Conservation (phyloP, 2,113 vertebrate species). For the Corvus hawaiiensis region DNA sequence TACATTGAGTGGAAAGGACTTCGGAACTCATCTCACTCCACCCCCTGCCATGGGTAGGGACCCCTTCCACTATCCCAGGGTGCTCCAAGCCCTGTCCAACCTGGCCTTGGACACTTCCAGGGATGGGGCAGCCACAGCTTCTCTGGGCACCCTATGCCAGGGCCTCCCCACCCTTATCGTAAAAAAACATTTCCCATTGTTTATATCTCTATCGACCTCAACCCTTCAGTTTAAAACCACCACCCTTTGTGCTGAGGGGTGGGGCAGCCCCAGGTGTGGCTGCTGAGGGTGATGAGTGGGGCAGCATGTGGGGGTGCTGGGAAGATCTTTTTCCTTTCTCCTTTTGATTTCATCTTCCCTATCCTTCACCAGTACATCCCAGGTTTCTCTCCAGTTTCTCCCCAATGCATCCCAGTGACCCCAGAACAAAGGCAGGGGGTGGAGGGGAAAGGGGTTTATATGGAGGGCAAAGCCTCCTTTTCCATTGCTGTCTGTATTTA, state of each 20-base stretch:
- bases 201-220: neutral
- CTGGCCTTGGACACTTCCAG: neutral
- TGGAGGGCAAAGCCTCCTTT: neutral
- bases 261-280: neutral
- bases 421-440: neutral
- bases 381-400: neutral
- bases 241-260: neutral
- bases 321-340: neutral
- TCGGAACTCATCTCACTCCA: neutral
- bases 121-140: neutral
- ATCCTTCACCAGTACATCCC: neutral
- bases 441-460: neutral
- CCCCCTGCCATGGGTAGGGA: too few relatives aligned
- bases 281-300: neutral
- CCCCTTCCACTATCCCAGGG: neutral
- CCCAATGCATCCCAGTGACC: neutral
- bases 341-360: neutral
- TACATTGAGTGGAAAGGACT: neutral
- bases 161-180: accelerated
- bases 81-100: neutral
- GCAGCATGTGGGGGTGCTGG: neutral
- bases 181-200: neutral
- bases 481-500: neutral
- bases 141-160: neutral
- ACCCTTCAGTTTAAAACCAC: neutral